Conservation (phyloP, 2,113 vertebrate genomes). For the Clinocottus analis region DNA sequence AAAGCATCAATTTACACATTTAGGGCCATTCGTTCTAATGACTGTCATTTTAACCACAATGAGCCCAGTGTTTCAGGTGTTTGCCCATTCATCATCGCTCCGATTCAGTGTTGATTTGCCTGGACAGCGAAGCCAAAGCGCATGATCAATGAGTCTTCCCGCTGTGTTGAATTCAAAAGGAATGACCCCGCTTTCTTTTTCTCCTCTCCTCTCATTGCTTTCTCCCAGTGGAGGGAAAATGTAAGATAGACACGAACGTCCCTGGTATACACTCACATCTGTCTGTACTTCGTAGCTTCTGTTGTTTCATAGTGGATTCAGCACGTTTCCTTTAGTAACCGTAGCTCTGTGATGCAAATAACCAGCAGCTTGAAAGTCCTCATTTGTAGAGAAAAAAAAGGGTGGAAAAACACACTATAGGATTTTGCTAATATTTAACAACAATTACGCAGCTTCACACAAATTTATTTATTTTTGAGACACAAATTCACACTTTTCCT, state of each 20-base stretch:
- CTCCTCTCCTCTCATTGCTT: constrained; percentile 79
- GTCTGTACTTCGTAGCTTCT: constrained; percentile 73
- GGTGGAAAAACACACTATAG: constrained; percentile 68
- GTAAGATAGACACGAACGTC: constrained; percentile 80
- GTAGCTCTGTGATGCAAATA: constrained; percentile 78
- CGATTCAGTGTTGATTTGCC: constrained; percentile 71
- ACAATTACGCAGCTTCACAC: constrained; percentile 49
- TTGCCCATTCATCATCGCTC: constrained; percentile 69
- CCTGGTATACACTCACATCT: constrained; percentile 78
- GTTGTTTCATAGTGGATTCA: constrained; percentile 75
- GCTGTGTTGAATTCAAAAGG: constrained; percentile 78
- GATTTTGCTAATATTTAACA: constrained; percentile 63
- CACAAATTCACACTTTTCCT: constrained; percentile 49
- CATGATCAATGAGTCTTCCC: constrained; percentile 77
- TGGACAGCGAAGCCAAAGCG: constrained; percentile 62
- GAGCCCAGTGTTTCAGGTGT: constrained; percentile 77
- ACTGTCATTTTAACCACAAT: constrained; percentile 71
- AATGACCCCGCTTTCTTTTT: constrained; percentile 79
- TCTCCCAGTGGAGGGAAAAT: constrained; percentile 84
- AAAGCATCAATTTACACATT: constrained; percentile 62
- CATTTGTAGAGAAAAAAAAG: constrained; percentile 73
- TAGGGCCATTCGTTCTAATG: constrained; percentile 61
- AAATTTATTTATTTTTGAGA: constrained; percentile 31
- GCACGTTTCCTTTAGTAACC: constrained; percentile 74
- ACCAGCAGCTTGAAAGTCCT: constrained; percentile 74